phyloP scores from a whole-genome alignment of 2,113 vertebrate genomes.

The Phaethon lepturus region DNA sequence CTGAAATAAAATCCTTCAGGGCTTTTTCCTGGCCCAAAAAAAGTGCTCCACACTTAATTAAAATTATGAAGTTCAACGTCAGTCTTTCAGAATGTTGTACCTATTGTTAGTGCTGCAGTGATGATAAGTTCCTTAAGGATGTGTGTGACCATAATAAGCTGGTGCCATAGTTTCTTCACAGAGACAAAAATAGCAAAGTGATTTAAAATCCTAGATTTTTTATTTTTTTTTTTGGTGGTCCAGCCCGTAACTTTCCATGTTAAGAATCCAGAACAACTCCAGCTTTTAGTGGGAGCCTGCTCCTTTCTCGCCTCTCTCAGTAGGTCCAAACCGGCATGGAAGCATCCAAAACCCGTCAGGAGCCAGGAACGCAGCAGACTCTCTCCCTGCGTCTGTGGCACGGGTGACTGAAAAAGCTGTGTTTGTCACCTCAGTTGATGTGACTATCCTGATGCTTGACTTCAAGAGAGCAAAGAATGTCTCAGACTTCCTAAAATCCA shows the following conservation, averaged over 20 bases:
- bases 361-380: background rate
- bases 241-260: background rate
- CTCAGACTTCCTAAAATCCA: background rate
- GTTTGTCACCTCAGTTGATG: background rate
- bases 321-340: background rate
- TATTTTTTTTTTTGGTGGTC: background rate
- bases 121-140: background rate
- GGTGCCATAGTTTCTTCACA: background rate
- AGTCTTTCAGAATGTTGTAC: background rate
- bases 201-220: background rate
- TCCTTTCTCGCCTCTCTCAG: background rate
- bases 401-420: background rate
- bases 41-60: slow-evolving; percentile 26
- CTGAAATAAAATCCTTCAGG: background rate
- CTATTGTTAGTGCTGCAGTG: background rate
- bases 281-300: background rate
- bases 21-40: background rate
- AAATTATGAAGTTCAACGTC: background rate
- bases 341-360: background rate
- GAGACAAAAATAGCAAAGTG: background rate
- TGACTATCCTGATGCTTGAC: background rate
- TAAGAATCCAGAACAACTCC: background rate
- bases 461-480: background rate
- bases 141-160: background rate
- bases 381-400: background rate